Percentiles rank a stretch among this genome's conserved stretches.
Conservation (phyloP, 2,888 invertebrate genomes). For the Rhaphigaster nebulosa region DNA sequence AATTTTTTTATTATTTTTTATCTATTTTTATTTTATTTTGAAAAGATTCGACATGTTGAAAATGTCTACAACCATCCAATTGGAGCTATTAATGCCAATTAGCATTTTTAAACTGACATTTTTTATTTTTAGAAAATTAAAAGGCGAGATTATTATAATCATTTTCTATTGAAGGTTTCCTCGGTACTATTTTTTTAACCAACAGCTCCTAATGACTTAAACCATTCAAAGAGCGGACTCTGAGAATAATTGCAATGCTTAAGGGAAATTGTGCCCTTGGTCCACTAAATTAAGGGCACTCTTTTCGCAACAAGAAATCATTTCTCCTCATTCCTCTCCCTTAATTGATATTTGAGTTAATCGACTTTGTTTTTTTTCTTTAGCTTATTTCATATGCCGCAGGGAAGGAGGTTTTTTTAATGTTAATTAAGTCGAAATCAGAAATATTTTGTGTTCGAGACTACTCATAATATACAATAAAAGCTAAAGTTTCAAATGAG, state of each 20-base stretch:
- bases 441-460: background rate
- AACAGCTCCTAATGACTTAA: background rate
- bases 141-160: background rate
- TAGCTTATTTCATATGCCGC: background rate
- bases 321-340: background rate
- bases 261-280: background rate
- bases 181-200: background rate
- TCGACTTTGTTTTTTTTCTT: background rate
- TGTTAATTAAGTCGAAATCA: background rate
- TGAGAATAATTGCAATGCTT: slow-evolving; percentile 5
- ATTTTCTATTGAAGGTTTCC: background rate
- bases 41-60: too few relatives aligned
- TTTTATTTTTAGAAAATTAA: background rate
- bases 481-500: background rate
- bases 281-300: background rate
- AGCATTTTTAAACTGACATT: background rate
- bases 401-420: background rate
- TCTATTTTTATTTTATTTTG: too few relatives aligned
- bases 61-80: background rate
- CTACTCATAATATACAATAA: background rate
- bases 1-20: too few relatives aligned
- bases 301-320: slow-evolving; percentile 14
- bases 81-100: background rate
- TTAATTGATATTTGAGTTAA: background rate
- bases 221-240: background rate